A percentile compares a stretch with the other conserved stretches of the same genome.
Evolutionary conservation across 2,888 invertebrate genomes (phyloP).

Genomic region (Nebria brevicollis): DNA sequence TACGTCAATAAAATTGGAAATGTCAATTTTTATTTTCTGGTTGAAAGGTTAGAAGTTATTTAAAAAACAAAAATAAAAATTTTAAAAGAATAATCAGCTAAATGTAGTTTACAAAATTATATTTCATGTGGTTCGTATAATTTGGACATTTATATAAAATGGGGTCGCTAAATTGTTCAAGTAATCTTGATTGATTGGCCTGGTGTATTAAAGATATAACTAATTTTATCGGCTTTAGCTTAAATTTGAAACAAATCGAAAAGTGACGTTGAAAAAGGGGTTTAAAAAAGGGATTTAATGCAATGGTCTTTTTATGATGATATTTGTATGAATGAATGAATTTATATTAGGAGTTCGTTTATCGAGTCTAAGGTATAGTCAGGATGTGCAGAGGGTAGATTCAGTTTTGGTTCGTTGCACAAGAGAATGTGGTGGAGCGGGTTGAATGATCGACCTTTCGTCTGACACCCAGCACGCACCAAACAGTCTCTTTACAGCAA

Average conservation of each 20-base stretch:
- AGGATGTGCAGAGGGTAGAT: neutral
- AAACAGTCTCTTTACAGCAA: neutral
- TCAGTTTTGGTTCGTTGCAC: neutral
- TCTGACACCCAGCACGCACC: constrained; percentile 9
- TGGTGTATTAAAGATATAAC: too few species aligned
- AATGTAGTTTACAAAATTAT: neutral
- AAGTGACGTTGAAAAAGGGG: too few species aligned
- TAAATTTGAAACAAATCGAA: too few species aligned
- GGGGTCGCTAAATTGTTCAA: neutral
- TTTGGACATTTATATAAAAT: neutral
- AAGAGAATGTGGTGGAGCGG: constrained; percentile 13
- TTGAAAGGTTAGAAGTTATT: neutral
- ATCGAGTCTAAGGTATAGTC: constrained; percentile 47
- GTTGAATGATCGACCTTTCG: constrained; percentile 37
- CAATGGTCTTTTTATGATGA: too few species aligned
- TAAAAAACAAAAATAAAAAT: neutral
- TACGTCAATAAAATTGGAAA: neutral
- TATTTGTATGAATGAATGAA: too few species aligned
- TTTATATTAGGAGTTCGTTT: constrained; percentile 46
- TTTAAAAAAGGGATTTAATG: too few species aligned
- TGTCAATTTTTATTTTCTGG: neutral
- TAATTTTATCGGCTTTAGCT: too few species aligned
- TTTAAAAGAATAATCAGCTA: neutral
- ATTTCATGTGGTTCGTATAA: neutral
- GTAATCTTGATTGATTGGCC: neutral